These are phyloP conservation scores for Slavum lentiscoides DNA, from an alignment of 2,888 invertebrate species.

Conservation along the genomic window DNA sequence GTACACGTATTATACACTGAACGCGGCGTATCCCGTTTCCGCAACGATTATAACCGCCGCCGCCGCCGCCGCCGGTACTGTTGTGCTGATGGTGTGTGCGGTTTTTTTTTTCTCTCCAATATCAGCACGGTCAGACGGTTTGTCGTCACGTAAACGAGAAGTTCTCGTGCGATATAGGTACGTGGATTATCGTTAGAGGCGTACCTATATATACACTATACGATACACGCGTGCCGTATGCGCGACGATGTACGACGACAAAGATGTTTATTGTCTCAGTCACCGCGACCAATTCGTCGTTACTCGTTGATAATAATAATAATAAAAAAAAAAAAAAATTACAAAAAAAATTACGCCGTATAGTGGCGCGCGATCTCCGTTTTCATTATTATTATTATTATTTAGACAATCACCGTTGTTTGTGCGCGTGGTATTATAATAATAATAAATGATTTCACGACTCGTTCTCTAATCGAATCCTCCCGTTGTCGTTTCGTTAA, in stretches of 20 bases:
- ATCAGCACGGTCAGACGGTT: constrained; percentile 14
- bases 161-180: constrained; percentile 12
- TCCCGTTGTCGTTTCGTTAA: constrained; percentile 58
- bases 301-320: constrained; percentile 20
- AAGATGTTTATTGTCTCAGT: constrained; percentile 47
- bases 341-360: neutral
- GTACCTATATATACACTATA: neutral
- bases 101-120: too few relatives aligned
- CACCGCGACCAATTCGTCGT: neutral
- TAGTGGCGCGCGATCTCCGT: constrained; percentile 19
- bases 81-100: constrained; percentile 3
- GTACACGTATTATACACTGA: neutral
- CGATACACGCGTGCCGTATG: constrained; percentile 32
- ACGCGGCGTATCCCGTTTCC: constrained; percentile 25
- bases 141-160: constrained; percentile 39
- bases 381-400: neutral
- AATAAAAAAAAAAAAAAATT: constrained; percentile 21
- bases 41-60: neutral
- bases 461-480: constrained; percentile 1
- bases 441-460: too few relatives aligned
- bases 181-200: constrained; percentile 27
- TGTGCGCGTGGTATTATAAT: neutral
- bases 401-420: constrained; percentile 29
- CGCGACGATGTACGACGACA: constrained; percentile 38
- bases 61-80: too few relatives aligned